Percentiles rank a stretch among this genome's conserved stretches.
Conservation (phyloP, 1,140 invertebrate genomes). For the Geopemphigus sp. region DNA sequence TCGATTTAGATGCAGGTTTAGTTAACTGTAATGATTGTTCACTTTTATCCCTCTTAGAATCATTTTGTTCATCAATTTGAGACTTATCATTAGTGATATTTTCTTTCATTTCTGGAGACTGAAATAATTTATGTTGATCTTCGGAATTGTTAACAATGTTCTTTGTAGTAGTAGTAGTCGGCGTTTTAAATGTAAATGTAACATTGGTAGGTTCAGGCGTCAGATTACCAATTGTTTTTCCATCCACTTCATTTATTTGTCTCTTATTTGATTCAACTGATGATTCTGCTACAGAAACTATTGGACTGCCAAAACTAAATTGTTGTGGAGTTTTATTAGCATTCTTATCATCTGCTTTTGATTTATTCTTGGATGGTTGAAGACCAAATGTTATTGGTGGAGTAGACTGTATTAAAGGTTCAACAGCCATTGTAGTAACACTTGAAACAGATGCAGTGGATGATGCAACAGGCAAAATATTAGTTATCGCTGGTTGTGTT, state of each 20-base stretch:
- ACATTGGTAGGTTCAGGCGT: not conserved
- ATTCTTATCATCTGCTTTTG: not conserved
- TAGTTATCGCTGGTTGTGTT: not conserved
- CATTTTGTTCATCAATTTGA: not conserved
- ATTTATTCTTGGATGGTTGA: not conserved
- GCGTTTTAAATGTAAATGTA: not conserved
- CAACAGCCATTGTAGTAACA: too few species aligned
- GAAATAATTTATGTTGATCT: not conserved
- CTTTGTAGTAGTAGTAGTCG: not conserved
- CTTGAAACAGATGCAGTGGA: not conserved
- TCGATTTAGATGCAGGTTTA: not conserved
- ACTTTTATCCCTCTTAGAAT: not conserved
- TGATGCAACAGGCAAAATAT: not conserved
- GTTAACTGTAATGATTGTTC: not conserved
- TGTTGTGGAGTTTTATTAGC: not conserved
- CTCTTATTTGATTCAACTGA: not conserved
- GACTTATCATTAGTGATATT: constrained; percentile 3
- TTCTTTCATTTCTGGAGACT: not conserved
- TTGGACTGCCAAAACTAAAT: constrained; percentile 18
- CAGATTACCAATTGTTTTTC: not conserved
- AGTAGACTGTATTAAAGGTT: not conserved
- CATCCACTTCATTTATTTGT: not conserved
- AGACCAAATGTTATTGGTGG: not conserved
- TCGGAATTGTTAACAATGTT: not conserved
- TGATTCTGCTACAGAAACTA: not conserved